Evolutionary conservation across 2,797 vertebrate genomes (phyloP).

Genomic region (Pseudochirops corinnae): DNA sequence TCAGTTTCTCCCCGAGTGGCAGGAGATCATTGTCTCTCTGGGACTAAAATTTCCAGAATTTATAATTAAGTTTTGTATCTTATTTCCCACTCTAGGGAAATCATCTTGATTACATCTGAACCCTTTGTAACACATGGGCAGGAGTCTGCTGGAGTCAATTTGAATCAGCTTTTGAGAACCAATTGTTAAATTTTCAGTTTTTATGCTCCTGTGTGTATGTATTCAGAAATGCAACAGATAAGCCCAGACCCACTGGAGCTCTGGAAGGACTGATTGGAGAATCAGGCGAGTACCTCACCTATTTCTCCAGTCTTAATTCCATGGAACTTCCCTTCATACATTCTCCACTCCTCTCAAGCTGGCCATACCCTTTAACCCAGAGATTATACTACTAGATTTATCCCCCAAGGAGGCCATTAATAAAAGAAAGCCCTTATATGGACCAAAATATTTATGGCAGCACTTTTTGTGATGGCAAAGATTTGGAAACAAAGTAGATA

Average conservation of each 20-base stretch:
- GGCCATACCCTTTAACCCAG: not conserved
- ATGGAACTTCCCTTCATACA: not conserved
- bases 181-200: not conserved
- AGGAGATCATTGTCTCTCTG: not conserved
- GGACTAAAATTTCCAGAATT: not conserved
- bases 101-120: not conserved
- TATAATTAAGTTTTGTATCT: not conserved
- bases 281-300: not conserved
- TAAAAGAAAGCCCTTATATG: not conserved
- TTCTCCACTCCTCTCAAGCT: not conserved
- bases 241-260: not conserved
- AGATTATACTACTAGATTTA: not conserved
- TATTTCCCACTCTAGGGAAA: not conserved
- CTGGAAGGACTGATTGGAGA: not conserved
- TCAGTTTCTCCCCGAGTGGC: not conserved
- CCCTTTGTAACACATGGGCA: not conserved
- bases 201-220: not conserved
- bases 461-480: not conserved
- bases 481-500: not conserved
- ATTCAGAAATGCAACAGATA: not conserved
- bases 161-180: not conserved
- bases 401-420: not conserved
- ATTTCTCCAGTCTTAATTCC: not conserved
- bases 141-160: not conserved
- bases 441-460: not conserved